These are phyloP conservation scores for Drosophila bunnanda DNA, from an alignment of 2,888 invertebrate genomes.

Conservation along the genomic window DNA sequence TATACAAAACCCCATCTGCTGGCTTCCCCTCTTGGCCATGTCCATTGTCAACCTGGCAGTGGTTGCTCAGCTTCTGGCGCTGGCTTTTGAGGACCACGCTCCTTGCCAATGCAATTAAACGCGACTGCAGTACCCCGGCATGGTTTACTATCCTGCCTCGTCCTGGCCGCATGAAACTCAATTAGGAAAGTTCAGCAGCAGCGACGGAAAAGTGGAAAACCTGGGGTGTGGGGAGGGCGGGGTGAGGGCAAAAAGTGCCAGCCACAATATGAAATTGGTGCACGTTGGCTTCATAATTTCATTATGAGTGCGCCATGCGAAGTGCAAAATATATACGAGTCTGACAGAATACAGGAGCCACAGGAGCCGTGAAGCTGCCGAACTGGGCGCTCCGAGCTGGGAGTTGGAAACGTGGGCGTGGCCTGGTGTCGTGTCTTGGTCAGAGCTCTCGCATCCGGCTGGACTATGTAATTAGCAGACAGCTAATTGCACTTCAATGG, in stretches of 20 bases:
- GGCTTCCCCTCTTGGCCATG: constrained; percentile 8
- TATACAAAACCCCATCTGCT: background rate
- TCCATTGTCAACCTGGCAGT: constrained; percentile 38
- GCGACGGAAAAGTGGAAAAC: constrained; percentile 5
- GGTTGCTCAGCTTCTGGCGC: constrained; percentile 28
- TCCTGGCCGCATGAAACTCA: constrained; percentile 67
- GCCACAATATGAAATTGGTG: constrained; percentile 72
- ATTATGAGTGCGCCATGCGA: constrained; percentile 67
- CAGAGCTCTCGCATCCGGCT: constrained; percentile 52
- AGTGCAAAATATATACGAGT: constrained; percentile 59
- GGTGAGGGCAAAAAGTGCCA: constrained; percentile 1
- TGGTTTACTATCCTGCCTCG: constrained; percentile 24
- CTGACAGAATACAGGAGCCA: constrained; percentile 41
- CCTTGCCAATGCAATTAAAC: constrained; percentile 70
- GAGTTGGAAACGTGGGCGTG: constrained; percentile 1
- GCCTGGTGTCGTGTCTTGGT: constrained; percentile 43
- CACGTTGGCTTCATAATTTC: constrained; percentile 76
- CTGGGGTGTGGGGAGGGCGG: background rate
- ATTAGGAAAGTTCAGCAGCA: constrained; percentile 65
- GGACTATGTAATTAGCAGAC: constrained; percentile 74
- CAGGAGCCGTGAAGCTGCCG: constrained; percentile 2
- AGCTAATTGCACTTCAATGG: constrained; percentile 75
- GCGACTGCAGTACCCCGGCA: constrained; percentile 53
- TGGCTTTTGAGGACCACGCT: constrained; percentile 26
- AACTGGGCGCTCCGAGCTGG: background rate